Evolutionary conservation across 2,888 invertebrate species (phyloP).

Genomic region (Kryphioiulus occultus): DNA sequence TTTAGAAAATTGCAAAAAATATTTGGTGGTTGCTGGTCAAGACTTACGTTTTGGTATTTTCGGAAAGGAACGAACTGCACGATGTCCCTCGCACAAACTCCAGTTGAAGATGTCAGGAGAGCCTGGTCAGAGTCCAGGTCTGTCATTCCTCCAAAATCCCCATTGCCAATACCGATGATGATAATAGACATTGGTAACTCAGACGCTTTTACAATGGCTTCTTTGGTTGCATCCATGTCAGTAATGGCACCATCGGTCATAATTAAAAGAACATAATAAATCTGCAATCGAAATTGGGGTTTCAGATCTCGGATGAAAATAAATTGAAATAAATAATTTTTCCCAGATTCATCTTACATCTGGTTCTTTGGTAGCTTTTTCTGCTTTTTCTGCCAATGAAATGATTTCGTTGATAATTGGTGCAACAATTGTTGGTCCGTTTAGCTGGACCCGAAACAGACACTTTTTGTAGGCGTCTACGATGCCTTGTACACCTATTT

Average conservation of each 20-base stretch:
- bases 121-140: constrained; percentile 59
- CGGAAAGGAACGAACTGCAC: constrained; percentile 65
- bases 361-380: neutral
- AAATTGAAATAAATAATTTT: constrained; percentile 60
- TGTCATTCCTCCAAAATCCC: constrained; percentile 66
- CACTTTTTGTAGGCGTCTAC: constrained; percentile 57
- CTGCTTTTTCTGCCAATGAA: constrained; percentile 37
- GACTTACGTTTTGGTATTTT: constrained; percentile 42
- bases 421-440: constrained; percentile 69
- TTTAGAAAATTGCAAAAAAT: neutral
- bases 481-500: constrained; percentile 60
- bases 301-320: constrained; percentile 61
- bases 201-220: constrained; percentile 64
- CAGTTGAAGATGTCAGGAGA: neutral
- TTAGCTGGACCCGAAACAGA: constrained; percentile 63
- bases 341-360: constrained; percentile 46
- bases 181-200: constrained; percentile 70
- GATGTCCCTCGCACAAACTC: constrained; percentile 67
- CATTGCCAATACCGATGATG: constrained; percentile 70
- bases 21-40: neutral
- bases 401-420: constrained; percentile 65
- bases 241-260: constrained; percentile 68
- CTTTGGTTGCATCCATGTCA: constrained; percentile 63
- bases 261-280: constrained; percentile 67
- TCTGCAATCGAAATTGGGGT: constrained; percentile 53